Evolutionary conservation across 2,113 vertebrate genomes (phyloP), one percentile per base, ranked within the genome.

Genomic region (Rallus limicola): DNA sequence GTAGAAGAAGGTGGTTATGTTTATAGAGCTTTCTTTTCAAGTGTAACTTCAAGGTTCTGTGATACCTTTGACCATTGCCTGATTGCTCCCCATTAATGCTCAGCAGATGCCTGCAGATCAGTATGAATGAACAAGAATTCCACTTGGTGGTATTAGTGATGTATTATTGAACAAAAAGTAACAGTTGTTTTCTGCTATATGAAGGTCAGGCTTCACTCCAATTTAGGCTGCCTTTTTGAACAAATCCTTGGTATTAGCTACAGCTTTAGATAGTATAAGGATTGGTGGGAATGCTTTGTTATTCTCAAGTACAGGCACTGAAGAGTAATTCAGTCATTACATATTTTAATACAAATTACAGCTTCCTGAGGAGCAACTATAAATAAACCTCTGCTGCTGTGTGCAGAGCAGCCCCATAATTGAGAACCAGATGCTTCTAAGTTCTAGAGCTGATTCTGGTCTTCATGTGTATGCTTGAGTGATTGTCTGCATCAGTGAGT

Each of bases 311-410:
- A n/a, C 13, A 90, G 34, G 58, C 64, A 64, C 16, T 76, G 83
- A 86, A 84, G 83, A 81, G 74, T 86, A 93, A 93, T 84, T 88
- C 60, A 84, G 69, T 89, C 86, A 84, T 90, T 94, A 94, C 58
- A 78, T 79, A 92, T 84, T 89, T 93, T 83, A 92, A 93, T 92
- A 92, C 93, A 96, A 93, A 92, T 94, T 78, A 53, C 48, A 92
- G 72, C 80, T 91, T 95, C 90, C 92, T 92, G 83, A 96, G 79
- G 13, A 95, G 68, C 60, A 86, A 11, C 93, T 95, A 93, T 92
- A 96, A 93, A 95, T 94, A 92, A 75, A 64, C 44, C 33, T 86
- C 55, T 36, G 75, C 63, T 70, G 75, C 87, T 1, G 3, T 55
- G 72, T 81, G 79, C 55, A 75, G 85, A 95, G 90, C 42, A 71